A percentile compares a stretch with the other conserved stretches of the same genome.
Evolutionary conservation across 2,888 invertebrate species (phyloP).

Genomic region (Eudemis profundana): DNA sequence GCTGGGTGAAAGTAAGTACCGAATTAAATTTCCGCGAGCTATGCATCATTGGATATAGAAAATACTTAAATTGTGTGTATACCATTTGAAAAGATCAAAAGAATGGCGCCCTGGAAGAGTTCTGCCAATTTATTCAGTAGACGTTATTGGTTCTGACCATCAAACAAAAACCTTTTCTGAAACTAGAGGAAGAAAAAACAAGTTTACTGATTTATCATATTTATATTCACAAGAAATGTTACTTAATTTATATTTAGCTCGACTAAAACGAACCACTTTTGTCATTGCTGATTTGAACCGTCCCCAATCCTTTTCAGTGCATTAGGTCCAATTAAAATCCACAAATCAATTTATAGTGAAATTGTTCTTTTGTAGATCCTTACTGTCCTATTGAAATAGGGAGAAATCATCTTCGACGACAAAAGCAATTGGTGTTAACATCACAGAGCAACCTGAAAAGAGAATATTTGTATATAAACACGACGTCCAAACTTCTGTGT

Average conservation of each 20-base stretch:
- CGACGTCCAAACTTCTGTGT: constrained; percentile 22
- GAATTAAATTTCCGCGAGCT: constrained; percentile 10
- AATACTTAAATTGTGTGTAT: too few species aligned
- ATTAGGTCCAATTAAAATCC: too few species aligned
- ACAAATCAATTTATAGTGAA: too few species aligned
- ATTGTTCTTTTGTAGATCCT: too few species aligned
- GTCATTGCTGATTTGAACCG: neutral
- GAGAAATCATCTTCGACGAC: neutral
- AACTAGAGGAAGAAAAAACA: neutral
- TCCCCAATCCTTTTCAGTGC: neutral
- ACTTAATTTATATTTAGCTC: constrained; percentile 13
- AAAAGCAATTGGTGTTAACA: constrained; percentile 6
- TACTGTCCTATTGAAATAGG: neutral
- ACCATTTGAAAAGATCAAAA: too few species aligned
- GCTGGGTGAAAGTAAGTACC: constrained; percentile 6
- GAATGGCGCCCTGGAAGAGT: too few species aligned
- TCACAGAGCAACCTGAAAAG: constrained; percentile 42
- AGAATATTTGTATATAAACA: constrained; percentile 40
- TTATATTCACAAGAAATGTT: constrained; percentile 25
- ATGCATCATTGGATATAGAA: neutral
- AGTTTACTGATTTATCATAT: neutral
- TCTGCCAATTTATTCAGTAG: too few species aligned
- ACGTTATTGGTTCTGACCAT: too few species aligned
- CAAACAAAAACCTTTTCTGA: neutral
- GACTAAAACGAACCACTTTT: constrained; percentile 17